Percentiles rank a stretch among this genome's conserved stretches.
phyloP scores from a whole-genome alignment of 2,797 vertebrate species.

The Esox lucius region DNA sequence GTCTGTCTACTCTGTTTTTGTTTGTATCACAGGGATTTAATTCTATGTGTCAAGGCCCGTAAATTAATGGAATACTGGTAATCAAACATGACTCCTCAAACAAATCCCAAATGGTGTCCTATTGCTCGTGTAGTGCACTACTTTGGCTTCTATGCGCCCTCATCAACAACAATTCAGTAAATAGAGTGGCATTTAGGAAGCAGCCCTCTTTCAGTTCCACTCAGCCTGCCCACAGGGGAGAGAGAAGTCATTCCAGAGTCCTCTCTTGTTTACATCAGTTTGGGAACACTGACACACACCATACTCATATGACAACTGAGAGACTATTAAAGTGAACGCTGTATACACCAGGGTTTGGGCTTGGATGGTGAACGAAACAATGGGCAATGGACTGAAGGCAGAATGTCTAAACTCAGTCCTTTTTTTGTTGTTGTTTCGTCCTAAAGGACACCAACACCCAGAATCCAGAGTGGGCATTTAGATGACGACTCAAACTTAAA shows the following conservation, averaged over 20 bases:
- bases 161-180: not conserved
- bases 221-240: not conserved
- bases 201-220: not conserved
- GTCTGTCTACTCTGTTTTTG: not conserved
- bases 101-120: not conserved
- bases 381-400: not conserved
- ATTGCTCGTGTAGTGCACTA: not conserved
- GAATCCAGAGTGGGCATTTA: too few relatives aligned
- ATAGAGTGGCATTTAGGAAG: not conserved
- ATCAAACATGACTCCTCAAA: constrained; percentile 2
- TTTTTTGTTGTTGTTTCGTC: too few relatives aligned
- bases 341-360: not conserved
- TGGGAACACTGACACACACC: not conserved
- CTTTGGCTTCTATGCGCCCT: not conserved
- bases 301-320: not conserved
- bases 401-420: too few relatives aligned
- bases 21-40: not conserved
- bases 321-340: not conserved
- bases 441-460: too few relatives aligned
- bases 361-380: not conserved
- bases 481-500: too few relatives aligned
- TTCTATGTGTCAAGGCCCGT: not conserved
- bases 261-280: not conserved
- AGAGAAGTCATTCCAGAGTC: not conserved
- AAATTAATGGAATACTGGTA: not conserved